Evolutionary conservation across 1,140 invertebrate genomes (phyloP).

Genomic region (Pseudomyrmex pallidus): DNA sequence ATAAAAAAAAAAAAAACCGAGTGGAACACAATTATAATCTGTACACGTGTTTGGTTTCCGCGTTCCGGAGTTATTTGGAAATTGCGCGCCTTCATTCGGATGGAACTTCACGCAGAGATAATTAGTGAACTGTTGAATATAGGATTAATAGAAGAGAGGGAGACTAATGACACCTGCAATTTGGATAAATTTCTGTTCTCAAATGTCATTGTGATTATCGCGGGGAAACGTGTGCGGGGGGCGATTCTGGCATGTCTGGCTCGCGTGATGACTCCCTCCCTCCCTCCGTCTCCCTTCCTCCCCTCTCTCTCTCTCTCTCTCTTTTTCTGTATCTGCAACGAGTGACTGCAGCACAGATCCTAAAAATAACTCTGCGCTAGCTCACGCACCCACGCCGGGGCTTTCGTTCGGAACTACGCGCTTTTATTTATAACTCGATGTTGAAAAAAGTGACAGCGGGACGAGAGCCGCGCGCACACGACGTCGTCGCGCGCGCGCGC

Average conservation of each 20-base stretch:
- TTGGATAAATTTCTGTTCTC: not conserved
- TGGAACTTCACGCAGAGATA: not conserved
- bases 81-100: not conserved
- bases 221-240: not conserved
- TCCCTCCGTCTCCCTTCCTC: no score
- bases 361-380: constrained; percentile 53
- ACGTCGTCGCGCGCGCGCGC: not conserved
- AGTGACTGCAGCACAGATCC: constrained; percentile 39
- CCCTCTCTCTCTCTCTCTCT: no score
- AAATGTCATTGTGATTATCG: constrained; percentile 17
- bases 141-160: not conserved
- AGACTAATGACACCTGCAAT: constrained; percentile 36
- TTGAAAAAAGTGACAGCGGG: constrained; percentile 41
- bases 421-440: constrained; percentile 57
- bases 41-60: not conserved
- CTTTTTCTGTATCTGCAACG: constrained; percentile 30
- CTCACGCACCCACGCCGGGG: constrained; percentile 49
- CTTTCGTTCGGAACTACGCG: constrained; percentile 41
- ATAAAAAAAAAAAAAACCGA: not conserved
- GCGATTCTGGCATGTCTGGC: not conserved
- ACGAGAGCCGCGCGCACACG: constrained; percentile 19
- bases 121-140: not conserved
- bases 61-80: not conserved
- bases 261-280: not conserved
- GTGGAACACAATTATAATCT: no score